Evolutionary conservation across 2,113 vertebrate species (phyloP), one percentile per base, ranked within the genome.

Genomic region (Rousettus leschenaultii): DNA sequence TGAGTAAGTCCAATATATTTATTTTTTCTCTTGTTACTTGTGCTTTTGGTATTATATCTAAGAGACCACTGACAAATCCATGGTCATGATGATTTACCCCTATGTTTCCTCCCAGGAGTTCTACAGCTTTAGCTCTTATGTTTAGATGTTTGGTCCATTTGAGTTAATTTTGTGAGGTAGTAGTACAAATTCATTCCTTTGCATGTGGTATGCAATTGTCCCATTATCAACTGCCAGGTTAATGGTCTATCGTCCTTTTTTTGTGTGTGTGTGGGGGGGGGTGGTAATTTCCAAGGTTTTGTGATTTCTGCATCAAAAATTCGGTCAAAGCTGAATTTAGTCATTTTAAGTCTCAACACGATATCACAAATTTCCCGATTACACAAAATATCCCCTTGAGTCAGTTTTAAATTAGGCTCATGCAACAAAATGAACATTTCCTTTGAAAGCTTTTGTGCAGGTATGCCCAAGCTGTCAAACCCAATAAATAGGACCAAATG

Each of bases 381-480:
- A 48, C 70, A 48, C 35, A 13, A 33, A 80, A n/a, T 63, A 53
- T 77, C 55, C 61, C 71, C 10, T 73, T 2, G 5, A 77, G 94
- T 14, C n/a, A 91, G 33, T 83, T 93, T 83, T 91, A 87, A 96
- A 93, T 89, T 68, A 95, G 83, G 55, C 30, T 74, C 65, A 26
- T 66, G 55, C 35, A 95, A 95, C 24, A 85, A 91, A 95, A 95
- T 19, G 78, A 21, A 75, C 65, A 91, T 55, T 95, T 88, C 71
- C 92, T 65, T 48, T 43, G 30, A 82, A 92, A 85, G 45, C 40
- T 91, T 91, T 85, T 79, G 77, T 80, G 65, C 48, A 93, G 78
- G 66, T 94, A 57, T 79, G 71, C 83, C 40, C 66, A 90, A 86
- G 61, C 24, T 40, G 59, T 85, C 71, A 80, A 85, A 89, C 61